These are phyloP conservation scores for Calcarius lapponicus DNA, from an alignment of 2,797 vertebrate species.

Conservation along the genomic window DNA sequence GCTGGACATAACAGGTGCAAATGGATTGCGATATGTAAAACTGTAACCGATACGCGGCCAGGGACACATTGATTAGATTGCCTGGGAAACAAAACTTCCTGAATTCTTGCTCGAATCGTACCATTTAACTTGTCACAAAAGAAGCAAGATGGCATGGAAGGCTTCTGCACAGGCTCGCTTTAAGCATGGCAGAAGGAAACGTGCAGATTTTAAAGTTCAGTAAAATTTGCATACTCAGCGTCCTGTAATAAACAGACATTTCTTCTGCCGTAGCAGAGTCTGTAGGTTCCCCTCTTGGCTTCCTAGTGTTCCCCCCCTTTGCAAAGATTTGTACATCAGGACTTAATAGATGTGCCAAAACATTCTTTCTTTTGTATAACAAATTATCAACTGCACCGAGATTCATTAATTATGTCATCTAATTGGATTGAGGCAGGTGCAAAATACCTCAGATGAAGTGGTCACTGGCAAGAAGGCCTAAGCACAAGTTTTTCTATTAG, in stretches of 20 bases:
- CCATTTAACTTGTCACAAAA: slow-evolving; percentile 79
- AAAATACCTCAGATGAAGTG: slow-evolving; percentile 93
- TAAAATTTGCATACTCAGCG: neutral
- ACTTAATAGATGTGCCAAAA: slow-evolving; percentile 86
- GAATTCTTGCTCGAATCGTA: slow-evolving; percentile 72
- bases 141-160: slow-evolving; percentile 64
- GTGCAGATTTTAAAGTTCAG: neutral
- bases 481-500: slow-evolving; percentile 97
- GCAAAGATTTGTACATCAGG: slow-evolving; percentile 80
- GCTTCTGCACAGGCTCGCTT: slow-evolving; percentile 6
- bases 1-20: slow-evolving; percentile 78
- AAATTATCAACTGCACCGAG: slow-evolving; percentile 88
- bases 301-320: slow-evolving; percentile 15
- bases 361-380: slow-evolving; percentile 84
- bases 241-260: slow-evolving; percentile 3
- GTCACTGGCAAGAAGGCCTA: slow-evolving; percentile 90
- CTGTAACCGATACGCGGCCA: slow-evolving; percentile 75
- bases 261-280: neutral
- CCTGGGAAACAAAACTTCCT: slow-evolving; percentile 78
- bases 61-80: slow-evolving; percentile 77
- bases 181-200: neutral
- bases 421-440: slow-evolving; percentile 98
- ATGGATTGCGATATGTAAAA: slow-evolving; percentile 74
- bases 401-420: slow-evolving; percentile 98
- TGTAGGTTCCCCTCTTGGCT: slow-evolving; percentile 11